Percentiles rank a stretch among this genome's conserved stretches.
phyloP scores from a whole-genome alignment of 2,113 vertebrate species.

The Centropus bengalensis region DNA sequence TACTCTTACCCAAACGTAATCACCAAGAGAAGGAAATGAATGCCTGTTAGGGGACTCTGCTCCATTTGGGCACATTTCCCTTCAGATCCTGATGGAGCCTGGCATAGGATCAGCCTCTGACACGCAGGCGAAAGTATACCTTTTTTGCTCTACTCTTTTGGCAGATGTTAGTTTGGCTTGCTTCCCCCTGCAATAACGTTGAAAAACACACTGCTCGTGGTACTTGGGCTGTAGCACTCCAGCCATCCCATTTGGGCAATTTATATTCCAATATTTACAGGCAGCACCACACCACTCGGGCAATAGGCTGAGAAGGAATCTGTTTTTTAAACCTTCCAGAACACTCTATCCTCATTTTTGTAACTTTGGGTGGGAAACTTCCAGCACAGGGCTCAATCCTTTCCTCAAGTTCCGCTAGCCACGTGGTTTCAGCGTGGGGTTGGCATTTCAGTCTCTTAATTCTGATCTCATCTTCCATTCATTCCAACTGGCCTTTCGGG shows the following conservation, averaged over 20 bases:
- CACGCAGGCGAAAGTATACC: neutral
- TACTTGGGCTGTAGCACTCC: neutral
- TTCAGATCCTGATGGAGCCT: neutral
- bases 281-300: neutral
- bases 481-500: neutral
- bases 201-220: neutral
- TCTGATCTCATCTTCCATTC: neutral
- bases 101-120: neutral
- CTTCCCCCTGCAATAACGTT: neutral
- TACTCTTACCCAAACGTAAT: neutral
- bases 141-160: neutral
- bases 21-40: neutral
- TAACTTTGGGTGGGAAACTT: neutral
- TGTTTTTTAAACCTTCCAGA: neutral
- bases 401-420: neutral
- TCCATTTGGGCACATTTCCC: neutral
- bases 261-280: neutral
- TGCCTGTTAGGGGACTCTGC: neutral
- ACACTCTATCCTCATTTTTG: neutral
- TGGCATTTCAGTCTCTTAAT: neutral
- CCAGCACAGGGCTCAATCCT: neutral
- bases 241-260: neutral
- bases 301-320: neutral
- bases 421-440: accelerated
- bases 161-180: neutral